Evolutionary conservation across 2,797 vertebrate species (phyloP).

Genomic region (Micromesistius poutassou): DNA sequence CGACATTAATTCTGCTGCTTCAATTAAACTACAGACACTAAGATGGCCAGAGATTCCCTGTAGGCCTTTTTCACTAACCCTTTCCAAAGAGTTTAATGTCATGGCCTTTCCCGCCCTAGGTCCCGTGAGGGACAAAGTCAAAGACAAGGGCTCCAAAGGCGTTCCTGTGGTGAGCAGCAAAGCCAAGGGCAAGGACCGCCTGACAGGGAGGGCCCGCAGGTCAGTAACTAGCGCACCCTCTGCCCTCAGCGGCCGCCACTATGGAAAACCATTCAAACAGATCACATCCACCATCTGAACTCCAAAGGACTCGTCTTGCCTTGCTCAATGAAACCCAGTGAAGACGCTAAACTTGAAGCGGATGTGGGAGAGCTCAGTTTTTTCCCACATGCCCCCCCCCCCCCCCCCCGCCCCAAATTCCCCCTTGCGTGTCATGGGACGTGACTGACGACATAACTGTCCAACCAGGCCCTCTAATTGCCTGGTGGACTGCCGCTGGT

Average conservation of each 20-base stretch:
- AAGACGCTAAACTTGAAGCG: slow-evolving; percentile 15
- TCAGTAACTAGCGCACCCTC: slow-evolving; percentile 51
- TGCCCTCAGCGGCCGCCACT: neutral
- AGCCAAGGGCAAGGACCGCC: slow-evolving; percentile 89
- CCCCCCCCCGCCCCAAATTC: slow-evolving; percentile 23
- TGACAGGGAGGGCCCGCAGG: slow-evolving; percentile 95
- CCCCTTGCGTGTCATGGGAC: slow-evolving; percentile 38
- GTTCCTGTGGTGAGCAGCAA: slow-evolving; percentile 81
- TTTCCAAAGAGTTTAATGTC: neutral
- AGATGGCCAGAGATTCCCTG: neutral
- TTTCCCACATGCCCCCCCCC: slow-evolving; percentile 27
- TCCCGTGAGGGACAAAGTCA: slow-evolving; percentile 26
- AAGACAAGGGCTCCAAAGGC: slow-evolving; percentile 70
- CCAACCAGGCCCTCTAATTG: neutral
- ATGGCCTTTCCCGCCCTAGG: slow-evolving; percentile 64
- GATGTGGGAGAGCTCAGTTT: slow-evolving; percentile 37
- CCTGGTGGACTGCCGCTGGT: neutral
- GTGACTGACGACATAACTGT: slow-evolving; percentile 26
- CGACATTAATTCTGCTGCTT: no score
- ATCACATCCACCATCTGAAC: slow-evolving; percentile 10
- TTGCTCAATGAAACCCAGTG: neutral
- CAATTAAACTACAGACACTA: neutral
- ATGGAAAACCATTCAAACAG: slow-evolving; percentile 3
- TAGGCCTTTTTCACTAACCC: neutral
- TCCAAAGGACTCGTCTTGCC: slow-evolving; percentile 11